These are phyloP conservation scores for Myiotriccus ornatus DNA, from an alignment of 2,797 vertebrate genomes.

Conservation along the genomic window DNA sequence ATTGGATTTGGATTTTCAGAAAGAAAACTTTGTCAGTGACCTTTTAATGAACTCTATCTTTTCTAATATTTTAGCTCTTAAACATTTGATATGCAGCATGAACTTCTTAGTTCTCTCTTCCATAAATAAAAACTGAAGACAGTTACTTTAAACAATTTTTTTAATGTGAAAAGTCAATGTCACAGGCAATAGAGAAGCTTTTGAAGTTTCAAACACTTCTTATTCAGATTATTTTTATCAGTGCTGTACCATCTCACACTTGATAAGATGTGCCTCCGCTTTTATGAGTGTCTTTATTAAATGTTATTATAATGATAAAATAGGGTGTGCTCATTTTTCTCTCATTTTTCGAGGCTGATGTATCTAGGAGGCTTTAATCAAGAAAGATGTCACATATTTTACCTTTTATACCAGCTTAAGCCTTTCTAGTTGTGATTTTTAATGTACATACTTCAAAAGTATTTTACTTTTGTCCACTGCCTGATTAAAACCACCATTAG, in stretches of 20 bases:
- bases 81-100: slow-evolving; percentile 20
- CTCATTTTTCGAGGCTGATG: slow-evolving; percentile 19
- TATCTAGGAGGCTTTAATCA: slow-evolving; percentile 33
- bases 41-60: slow-evolving; percentile 35
- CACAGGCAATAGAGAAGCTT: slow-evolving; percentile 5
- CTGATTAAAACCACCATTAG: not conserved
- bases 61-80: slow-evolving; percentile 18
- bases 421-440: not conserved
- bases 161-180: slow-evolving; percentile 46
- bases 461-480: not conserved
- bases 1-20: not conserved
- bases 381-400: not conserved
- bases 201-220: slow-evolving; percentile 52
- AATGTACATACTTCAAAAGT: not conserved
- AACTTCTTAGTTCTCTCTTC: slow-evolving; percentile 11
- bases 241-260: not conserved
- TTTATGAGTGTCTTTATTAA: slow-evolving; percentile 39
- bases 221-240: slow-evolving; percentile 63
- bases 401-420: not conserved
- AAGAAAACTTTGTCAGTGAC: slow-evolving; percentile 25
- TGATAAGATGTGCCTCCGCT: slow-evolving; percentile 9
- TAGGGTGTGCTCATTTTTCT: not conserved
- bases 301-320: slow-evolving; percentile 42
- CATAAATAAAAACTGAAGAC: slow-evolving; percentile 53
- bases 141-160: slow-evolving; percentile 55